Base-by-base conservation (phyloP, 1,140 invertebrate species). In the Bilobella aurantiaca region DNA sequence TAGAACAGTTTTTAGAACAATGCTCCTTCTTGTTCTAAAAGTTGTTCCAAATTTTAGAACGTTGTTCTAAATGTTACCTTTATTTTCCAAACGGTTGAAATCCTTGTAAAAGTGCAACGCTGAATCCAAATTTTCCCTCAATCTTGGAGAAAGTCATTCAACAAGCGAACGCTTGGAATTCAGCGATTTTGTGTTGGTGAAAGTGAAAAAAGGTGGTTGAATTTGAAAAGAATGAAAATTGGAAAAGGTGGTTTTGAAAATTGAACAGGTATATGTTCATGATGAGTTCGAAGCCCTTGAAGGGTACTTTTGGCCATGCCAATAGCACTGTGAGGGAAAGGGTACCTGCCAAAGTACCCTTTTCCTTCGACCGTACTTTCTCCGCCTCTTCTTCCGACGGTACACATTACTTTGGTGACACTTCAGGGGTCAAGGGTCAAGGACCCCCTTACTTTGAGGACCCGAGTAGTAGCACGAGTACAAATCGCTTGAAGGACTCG, bases 361-460 rank as follows among this genome's bases (percentile, higher is more conserved):
- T 62, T 62, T 66, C 65, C 3, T 21, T 66, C 21, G 61, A 62
- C 28, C 47, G 65, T 21, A 66, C 65, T 29, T 58, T 66, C 53
- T 66, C 65, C 27, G 65, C 59, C 1, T 62, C 59, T 3, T 66
- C 65, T 3, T 62, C 59, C 3, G 59, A 62, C 32, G 31, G 12
- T 3, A 12, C 5, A 16, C n/a, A n/a, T n/a, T 53, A 12, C 18
- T 42, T 53, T 53, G 18, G 59, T 34, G 57, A 46, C 32, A 65
- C 57, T 53, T 64, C 16, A 28, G 53, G 8, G 8, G 18, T 8
- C 21, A 56, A 16, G 53, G 57, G 8, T 5, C 30, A 29, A 8
- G 21, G 14, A 53, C 12, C 3, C 12, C 12, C 12, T 18, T 53
- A 23, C 21, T 53, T 18, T 23, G 12, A 53, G 5, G 49, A 53